phyloP scores from a whole-genome alignment of 2,797 vertebrate species.

The Pachyuromys duprasi region DNA sequence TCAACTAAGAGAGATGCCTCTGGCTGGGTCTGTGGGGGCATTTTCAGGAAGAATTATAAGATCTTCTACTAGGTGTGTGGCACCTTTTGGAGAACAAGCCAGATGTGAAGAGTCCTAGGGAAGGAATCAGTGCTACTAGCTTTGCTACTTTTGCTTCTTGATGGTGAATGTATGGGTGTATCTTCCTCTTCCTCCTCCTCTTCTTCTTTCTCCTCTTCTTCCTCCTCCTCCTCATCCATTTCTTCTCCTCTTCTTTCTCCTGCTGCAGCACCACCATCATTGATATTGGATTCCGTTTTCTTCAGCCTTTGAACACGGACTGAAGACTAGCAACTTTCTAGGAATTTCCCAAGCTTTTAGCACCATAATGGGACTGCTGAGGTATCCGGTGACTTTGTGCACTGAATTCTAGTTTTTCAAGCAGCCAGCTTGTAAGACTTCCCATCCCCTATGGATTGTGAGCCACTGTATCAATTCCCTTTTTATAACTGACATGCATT shows the following conservation, averaged over 20 bases:
- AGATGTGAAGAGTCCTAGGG: not conserved
- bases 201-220: not conserved
- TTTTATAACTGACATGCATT: not conserved
- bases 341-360: not conserved
- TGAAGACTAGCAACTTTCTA: not conserved
- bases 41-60: not conserved
- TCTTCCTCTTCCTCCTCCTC: too few species aligned
- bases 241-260: not conserved
- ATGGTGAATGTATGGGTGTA: too few species aligned
- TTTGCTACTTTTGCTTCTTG: not conserved
- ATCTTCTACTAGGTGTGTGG: not conserved
- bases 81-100: not conserved
- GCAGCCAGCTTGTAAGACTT: not conserved
- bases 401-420: not conserved
- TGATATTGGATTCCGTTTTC: not conserved
- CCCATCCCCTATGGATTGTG: not conserved
- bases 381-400: not conserved
- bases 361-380: not conserved
- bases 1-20: not conserved
- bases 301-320: not conserved
- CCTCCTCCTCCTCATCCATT: not conserved
- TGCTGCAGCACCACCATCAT: not conserved
- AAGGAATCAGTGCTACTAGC: not conserved
- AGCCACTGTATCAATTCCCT: not conserved
- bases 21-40: not conserved